A percentile compares a stretch with the other conserved stretches of the same genome.
These are phyloP conservation scores for Temnopleurus reevesii DNA, from an alignment of 53 echinoderm and acorn worm genomes.

Conservation along the genomic window DNA sequence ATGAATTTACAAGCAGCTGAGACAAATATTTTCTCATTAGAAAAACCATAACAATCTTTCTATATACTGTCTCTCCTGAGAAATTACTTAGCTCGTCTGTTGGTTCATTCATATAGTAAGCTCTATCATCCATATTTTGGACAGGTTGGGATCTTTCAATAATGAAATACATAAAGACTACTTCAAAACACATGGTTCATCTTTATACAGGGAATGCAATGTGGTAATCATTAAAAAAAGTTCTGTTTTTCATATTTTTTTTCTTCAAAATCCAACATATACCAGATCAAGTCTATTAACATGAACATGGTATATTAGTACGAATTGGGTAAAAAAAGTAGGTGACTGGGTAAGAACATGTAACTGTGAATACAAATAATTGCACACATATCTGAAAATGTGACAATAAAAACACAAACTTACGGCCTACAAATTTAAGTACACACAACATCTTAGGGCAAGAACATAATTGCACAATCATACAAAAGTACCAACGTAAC, in stretches of 20 bases:
- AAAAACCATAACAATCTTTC: too few relatives aligned
- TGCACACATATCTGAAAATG: background rate
- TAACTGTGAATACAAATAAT: too few relatives aligned
- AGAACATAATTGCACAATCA: conserved; percentile 29
- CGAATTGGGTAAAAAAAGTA: background rate
- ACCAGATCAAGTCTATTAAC: background rate
- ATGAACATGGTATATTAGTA: background rate
- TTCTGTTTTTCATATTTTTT: background rate
- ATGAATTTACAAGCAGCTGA: too few relatives aligned
- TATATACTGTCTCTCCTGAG: too few relatives aligned
- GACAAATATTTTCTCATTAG: too few relatives aligned
- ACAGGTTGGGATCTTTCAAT: too few relatives aligned
- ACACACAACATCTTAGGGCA: background rate
- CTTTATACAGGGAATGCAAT: too few relatives aligned
- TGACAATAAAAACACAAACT: background rate
- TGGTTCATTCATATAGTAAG: too few relatives aligned
- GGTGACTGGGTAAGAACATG: background rate
- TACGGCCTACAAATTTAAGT: background rate
- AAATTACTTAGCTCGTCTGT: too few relatives aligned
- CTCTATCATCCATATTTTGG: too few relatives aligned
- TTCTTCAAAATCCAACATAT: background rate
- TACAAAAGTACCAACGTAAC: background rate
- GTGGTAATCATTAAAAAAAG: conserved; percentile 5
- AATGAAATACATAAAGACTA: too few relatives aligned
- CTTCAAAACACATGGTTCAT: too few relatives aligned